These are phyloP conservation scores for Columbina picui DNA, from an alignment of 2,113 vertebrate species.

Conservation along the genomic window DNA sequence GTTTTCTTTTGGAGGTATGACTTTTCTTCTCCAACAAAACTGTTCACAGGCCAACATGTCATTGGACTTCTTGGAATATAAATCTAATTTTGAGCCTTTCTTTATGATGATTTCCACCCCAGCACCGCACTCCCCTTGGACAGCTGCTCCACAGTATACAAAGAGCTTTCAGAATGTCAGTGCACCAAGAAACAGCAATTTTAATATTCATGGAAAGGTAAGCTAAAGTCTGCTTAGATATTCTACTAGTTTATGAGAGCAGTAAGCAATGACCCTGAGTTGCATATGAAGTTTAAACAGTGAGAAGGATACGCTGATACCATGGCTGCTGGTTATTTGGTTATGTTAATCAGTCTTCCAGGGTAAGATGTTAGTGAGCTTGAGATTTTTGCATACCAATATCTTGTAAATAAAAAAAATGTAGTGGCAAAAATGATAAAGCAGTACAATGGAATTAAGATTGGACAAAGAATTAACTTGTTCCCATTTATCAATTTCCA, in stretches of 20 bases:
- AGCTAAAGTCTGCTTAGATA: background rate
- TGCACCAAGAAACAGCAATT: constrained; percentile 92
- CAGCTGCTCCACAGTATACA: constrained; percentile 92
- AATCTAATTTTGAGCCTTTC: constrained; percentile 90
- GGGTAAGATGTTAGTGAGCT: background rate
- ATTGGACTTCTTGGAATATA: constrained; percentile 91
- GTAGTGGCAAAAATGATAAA: background rate
- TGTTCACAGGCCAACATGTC: constrained; percentile 90
- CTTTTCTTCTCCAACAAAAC: background rate
- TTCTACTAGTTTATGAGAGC: background rate
- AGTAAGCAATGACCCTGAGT: background rate
- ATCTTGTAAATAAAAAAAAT: background rate
- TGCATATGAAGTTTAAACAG: background rate
- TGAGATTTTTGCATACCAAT: background rate
- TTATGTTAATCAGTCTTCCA: background rate
- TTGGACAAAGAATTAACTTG: too few species aligned
- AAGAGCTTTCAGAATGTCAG: constrained; percentile 82
- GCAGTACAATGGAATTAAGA: background rate
- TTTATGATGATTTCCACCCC: constrained; percentile 99
- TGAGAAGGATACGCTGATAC: background rate
- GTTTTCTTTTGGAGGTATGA: background rate
- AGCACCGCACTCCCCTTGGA: constrained; percentile 95
- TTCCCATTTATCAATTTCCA: too few species aligned
- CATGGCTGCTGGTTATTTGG: background rate
- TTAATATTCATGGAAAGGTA: constrained; percentile 94